Evolutionary conservation across 2,888 invertebrate genomes (phyloP), one percentile per base, ranked within the genome.

Genomic region (Pyralis farinalis): DNA sequence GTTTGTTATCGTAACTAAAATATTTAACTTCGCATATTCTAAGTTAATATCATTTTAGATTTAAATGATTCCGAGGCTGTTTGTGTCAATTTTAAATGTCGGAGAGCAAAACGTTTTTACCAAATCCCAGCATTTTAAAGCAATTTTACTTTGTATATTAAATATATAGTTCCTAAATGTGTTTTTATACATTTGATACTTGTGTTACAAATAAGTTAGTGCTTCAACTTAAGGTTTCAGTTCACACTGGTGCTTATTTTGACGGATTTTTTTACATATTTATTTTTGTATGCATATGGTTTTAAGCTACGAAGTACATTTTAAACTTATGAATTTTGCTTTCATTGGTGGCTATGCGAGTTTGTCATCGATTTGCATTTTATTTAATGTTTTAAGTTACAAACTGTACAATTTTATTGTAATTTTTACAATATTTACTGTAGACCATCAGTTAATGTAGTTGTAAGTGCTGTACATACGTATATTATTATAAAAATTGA

Each of bases 341-440:
- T 41, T 42, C 35, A 12, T 40, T 27, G 31, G 31, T 40, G 30
- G 16, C 21, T 41, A 37, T 43, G 33, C 34, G n/a, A n/a, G 44
- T 40, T 28, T 47, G 43, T 27, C 37, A 31, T 44, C 34, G 37
- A 34, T 33, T 41, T 41, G 38, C 30, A 31, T 38, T 45, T 32
- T 47, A 33, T 41, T 47, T 37, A 42, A 44, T 58, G 49, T 34
- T 57, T 58, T 39, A 39, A 54, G 55, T 58, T 58, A 58, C 48
- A 57, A 63, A 68, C 54, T 74, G 74, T 74, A 77, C 74, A 64
- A 64, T 67, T 31, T 64, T 78, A 69, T 63, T 60, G 67, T 39
- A 71, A 70, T 77, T 82, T 84, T 82, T 83, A 82, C 81, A 76
- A 76, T 74, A 61, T 84, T 80, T 83, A 84, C 79, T 80, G 75